These are phyloP conservation scores for Ferdinandea cuprea DNA, from an alignment of 2,888 invertebrate species.

Conservation along the genomic window DNA sequence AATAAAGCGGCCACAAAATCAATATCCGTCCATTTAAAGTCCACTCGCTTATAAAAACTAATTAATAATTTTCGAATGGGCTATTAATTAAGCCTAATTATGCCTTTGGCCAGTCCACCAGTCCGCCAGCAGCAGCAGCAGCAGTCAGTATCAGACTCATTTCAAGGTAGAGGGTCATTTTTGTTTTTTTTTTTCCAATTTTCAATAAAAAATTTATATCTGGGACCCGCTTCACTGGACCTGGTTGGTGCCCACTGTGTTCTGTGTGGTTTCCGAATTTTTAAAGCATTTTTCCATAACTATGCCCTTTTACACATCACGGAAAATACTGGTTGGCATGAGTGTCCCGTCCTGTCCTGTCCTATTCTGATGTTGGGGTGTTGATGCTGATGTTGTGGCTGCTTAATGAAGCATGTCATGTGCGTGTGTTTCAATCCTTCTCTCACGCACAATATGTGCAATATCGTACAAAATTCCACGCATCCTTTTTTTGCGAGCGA, in stretches of 20 bases:
- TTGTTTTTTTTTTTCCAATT: slow-evolving; percentile 47
- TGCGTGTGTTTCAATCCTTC: not conserved
- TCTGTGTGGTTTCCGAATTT: slow-evolving; percentile 34
- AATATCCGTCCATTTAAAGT: slow-evolving; percentile 83
- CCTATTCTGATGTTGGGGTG: slow-evolving; percentile 12
- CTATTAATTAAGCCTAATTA: slow-evolving; percentile 84
- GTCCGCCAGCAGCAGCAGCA: slow-evolving; percentile 21
- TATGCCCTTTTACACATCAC: slow-evolving; percentile 1
- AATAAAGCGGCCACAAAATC: slow-evolving; percentile 83
- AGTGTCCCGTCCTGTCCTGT: not conserved
- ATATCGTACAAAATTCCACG: slow-evolving; percentile 51
- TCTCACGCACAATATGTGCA: slow-evolving; percentile 32
- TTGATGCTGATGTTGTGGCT: slow-evolving; percentile 57
- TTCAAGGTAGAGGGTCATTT: slow-evolving; percentile 39
- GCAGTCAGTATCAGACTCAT: slow-evolving; percentile 31
- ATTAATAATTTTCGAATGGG: slow-evolving; percentile 84
- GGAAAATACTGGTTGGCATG: too few species aligned
- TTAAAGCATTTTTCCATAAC: slow-evolving; percentile 32
- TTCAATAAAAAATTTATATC: slow-evolving; percentile 45
- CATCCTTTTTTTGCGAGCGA: slow-evolving; percentile 2
- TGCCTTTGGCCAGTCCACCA: slow-evolving; percentile 75
- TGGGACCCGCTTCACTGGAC: slow-evolving; percentile 1
- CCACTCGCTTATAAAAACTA: slow-evolving; percentile 83
- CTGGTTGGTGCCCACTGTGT: not conserved
- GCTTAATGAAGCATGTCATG: slow-evolving; percentile 58